Conservation (phyloP, 1,140 invertebrate species). For the Trachelipus rathkii region DNA sequence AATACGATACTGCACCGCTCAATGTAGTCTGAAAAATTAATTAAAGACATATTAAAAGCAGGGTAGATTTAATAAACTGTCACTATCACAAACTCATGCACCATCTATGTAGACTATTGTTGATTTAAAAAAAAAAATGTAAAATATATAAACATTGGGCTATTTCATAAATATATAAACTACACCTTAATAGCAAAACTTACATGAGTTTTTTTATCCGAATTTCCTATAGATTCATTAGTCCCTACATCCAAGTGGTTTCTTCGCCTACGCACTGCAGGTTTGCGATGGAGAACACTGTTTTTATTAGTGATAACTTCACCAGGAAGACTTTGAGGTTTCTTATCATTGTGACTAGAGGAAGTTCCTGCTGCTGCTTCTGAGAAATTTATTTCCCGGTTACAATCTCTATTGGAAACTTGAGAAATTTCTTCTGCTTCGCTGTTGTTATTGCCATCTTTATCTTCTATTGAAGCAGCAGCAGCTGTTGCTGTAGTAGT, state of each 20-base stretch:
- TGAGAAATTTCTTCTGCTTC: background rate
- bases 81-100: no score
- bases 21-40: slow-evolving; percentile 1
- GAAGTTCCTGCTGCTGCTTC: background rate
- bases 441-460: background rate
- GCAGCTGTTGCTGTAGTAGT: background rate
- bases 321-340: background rate
- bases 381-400: background rate
- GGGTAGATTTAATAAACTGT: no score
- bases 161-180: no score
- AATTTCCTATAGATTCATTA: no score
- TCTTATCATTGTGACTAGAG: background rate
- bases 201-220: no score
- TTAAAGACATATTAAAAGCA: background rate
- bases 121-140: no score
- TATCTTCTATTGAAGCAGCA: background rate
- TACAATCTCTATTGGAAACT: background rate
- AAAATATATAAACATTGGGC: no score
- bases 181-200: no score
- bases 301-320: background rate
- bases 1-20: background rate
- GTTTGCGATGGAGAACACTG: background rate
- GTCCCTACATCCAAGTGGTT: background rate
- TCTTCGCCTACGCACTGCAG: background rate
- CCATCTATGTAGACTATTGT: no score